These are phyloP conservation scores for Acropternis orthonyx DNA, from an alignment of 2,797 vertebrate genomes.

Conservation along the genomic window DNA sequence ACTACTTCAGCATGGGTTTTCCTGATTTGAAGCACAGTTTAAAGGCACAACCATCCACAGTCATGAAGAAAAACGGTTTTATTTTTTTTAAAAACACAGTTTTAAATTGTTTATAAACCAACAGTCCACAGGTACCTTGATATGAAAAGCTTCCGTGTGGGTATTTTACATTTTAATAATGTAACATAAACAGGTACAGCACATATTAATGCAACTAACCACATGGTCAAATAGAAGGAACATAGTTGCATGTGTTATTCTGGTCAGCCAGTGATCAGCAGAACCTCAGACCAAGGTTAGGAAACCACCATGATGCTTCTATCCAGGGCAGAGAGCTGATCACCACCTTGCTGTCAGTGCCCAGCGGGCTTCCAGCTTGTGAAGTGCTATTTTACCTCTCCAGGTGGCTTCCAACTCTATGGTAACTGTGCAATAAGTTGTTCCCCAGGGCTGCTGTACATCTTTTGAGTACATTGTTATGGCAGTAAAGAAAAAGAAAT, in stretches of 20 bases:
- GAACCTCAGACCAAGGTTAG: background rate
- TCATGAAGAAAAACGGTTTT: background rate
- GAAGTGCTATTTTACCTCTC: background rate
- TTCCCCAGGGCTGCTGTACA: background rate
- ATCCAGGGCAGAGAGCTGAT: background rate
- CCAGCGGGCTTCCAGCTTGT: background rate
- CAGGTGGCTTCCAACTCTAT: rapidly evolving
- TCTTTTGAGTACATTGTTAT: background rate
- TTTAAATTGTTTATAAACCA: background rate
- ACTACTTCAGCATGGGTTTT: background rate
- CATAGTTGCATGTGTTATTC: rapidly evolving
- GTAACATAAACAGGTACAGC: background rate
- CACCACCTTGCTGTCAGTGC: background rate
- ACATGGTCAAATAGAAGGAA: background rate
- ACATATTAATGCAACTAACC: background rate
- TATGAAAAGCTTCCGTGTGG: background rate
- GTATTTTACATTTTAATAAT: background rate
- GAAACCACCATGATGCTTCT: background rate
- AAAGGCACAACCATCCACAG: background rate
- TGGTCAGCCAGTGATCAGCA: background rate
- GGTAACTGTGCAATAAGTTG: background rate
- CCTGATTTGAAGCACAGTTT: background rate
- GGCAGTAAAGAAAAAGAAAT: background rate
- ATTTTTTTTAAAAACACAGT: background rate
- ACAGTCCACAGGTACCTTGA: background rate